Evolutionary conservation across 2,113 vertebrate genomes (phyloP).

Genomic region (Indicator maculatus): DNA sequence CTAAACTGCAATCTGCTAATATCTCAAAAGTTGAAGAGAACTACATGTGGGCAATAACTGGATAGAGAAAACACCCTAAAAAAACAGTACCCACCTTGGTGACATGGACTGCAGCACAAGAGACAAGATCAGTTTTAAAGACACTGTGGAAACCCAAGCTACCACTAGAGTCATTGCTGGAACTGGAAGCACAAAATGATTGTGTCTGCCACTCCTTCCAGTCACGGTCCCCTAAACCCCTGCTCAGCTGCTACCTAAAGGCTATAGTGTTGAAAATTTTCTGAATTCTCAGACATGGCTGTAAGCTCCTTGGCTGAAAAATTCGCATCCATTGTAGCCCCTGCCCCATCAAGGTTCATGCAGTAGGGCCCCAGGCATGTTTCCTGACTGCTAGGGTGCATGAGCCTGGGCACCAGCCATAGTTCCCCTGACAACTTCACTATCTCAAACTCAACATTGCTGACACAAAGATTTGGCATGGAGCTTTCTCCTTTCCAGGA

Average conservation of each 20-base stretch:
- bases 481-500: background rate
- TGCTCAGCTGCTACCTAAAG: background rate
- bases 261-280: background rate
- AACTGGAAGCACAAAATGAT: background rate
- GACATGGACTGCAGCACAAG: background rate
- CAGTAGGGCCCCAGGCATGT: background rate
- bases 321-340: background rate
- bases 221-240: background rate
- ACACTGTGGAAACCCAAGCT: background rate
- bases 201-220: background rate
- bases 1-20: background rate
- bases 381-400: fast-evolving
- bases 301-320: background rate
- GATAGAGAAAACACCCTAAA: background rate
- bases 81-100: background rate
- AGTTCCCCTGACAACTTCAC: background rate
- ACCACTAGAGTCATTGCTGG: background rate
- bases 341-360: background rate
- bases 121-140: background rate
- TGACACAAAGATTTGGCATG: background rate
- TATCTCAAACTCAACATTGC: background rate
- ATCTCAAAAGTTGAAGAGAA: background rate
- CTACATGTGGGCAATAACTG: background rate
- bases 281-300: background rate
- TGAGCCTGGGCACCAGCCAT: background rate